Evolutionary conservation across 1,140 invertebrate genomes (phyloP).

Genomic region (Conus ventricosus): DNA sequence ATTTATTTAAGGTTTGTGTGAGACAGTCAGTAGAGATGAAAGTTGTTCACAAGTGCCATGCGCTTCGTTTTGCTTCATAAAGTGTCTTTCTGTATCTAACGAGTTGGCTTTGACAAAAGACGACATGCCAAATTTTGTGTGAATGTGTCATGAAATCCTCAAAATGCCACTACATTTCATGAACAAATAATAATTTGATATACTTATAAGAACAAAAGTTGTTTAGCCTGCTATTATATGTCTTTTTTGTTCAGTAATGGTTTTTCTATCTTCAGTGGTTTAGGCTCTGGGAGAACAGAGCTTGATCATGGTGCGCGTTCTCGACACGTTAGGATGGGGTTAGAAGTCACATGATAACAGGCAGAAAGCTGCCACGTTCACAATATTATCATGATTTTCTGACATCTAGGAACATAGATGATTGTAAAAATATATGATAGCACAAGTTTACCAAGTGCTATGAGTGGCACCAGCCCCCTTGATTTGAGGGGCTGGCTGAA

Average conservation of each 20-base stretch:
- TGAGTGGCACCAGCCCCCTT: background rate
- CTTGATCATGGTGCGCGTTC: background rate
- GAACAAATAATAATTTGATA: conserved; percentile 8
- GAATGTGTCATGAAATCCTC: conserved; percentile 1
- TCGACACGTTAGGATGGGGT: background rate
- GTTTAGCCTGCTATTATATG: background rate
- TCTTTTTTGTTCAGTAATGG: background rate
- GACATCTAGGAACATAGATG: background rate
- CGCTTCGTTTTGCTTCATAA: background rate
- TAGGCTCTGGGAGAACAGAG: background rate
- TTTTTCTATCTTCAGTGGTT: background rate
- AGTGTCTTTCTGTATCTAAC: background rate
- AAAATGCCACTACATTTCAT: background rate
- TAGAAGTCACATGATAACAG: background rate
- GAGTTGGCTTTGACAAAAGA: background rate
- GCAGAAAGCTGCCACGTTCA: conserved; percentile 1
- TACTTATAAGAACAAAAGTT: conserved; percentile 8
- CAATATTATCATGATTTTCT: background rate
- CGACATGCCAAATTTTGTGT: background rate
- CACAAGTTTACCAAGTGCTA: background rate
- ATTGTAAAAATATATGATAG: background rate
- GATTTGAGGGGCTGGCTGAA: background rate
- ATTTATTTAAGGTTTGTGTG: too few relatives aligned
- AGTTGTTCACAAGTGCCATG: background rate
- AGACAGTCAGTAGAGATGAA: background rate